A percentile compares a stretch with the other conserved stretches of the same genome.
Evolutionary conservation across 2,888 invertebrate species (phyloP).

Genomic region (Tetheella fluctuosa): DNA sequence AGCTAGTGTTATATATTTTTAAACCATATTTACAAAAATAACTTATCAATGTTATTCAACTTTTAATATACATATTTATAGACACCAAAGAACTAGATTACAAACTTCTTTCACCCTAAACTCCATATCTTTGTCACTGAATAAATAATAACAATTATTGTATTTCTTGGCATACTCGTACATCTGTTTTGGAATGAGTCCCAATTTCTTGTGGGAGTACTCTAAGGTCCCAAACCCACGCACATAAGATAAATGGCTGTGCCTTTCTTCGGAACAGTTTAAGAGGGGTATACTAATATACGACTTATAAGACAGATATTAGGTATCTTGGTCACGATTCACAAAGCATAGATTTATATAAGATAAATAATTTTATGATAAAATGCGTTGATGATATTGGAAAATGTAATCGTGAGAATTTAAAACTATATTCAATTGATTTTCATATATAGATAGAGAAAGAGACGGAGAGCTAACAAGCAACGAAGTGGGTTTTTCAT

Average conservation of each 20-base stretch:
- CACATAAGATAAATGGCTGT: not conserved
- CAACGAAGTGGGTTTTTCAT: no score
- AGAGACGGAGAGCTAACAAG: no score
- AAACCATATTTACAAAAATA: no score
- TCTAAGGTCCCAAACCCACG: not conserved
- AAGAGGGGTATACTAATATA: not conserved
- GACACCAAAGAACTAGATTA: no score
- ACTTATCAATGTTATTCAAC: no score
- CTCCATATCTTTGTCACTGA: no score
- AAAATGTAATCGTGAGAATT: not conserved
- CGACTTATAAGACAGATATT: not conserved
- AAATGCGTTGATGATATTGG: not conserved
- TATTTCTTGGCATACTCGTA: not conserved
- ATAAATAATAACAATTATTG: no score
- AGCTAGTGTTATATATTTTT: no score
- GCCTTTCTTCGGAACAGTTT: not conserved
- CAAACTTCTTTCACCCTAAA: no score
- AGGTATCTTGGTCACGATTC: not conserved
- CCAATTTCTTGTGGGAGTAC: not conserved
- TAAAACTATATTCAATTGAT: no score
- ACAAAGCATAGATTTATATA: not conserved
- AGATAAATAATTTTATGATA: conserved; percentile 1
- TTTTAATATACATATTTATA: no score
- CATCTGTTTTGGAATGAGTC: not conserved
- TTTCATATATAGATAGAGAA: no score